Evolutionary conservation across 1,140 invertebrate species (phyloP).

Genomic region (Oryzaephilus surinamensis): DNA sequence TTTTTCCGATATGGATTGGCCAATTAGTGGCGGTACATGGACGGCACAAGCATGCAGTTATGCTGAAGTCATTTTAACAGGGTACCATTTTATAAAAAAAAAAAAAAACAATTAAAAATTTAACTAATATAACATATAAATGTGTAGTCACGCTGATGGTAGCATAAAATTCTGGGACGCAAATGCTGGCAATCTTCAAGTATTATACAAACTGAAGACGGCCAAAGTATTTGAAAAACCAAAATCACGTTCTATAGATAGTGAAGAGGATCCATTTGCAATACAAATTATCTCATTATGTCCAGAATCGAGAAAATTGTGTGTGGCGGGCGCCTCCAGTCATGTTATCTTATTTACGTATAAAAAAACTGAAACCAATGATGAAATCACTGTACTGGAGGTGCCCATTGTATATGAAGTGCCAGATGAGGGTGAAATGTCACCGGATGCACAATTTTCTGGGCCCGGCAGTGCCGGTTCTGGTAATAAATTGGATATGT

Average conservation of each 20-base stretch:
- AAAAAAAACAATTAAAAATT: neutral
- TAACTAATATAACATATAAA: constrained; percentile 24
- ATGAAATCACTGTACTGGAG: constrained; percentile 81
- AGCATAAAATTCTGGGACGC: constrained; percentile 98
- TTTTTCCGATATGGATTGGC: constrained; percentile 93
- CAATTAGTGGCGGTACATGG: constrained; percentile 91
- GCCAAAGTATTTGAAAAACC: constrained; percentile 86
- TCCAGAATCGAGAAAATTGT: constrained; percentile 82
- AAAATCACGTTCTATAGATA: constrained; percentile 38
- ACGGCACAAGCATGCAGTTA: constrained; percentile 87
- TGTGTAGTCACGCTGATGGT: constrained; percentile 89
- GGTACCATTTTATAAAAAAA: constrained; percentile 41
- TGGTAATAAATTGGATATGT: constrained; percentile 40
- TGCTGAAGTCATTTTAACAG: constrained; percentile 93
- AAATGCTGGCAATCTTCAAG: constrained; percentile 82
- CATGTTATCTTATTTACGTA: constrained; percentile 95
- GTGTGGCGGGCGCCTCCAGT: constrained; percentile 78
- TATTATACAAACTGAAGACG: constrained; percentile 96
- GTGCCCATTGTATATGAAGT: constrained; percentile 79
- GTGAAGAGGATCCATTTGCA: constrained; percentile 81
- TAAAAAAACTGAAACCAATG: constrained; percentile 75
- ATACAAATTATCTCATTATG: constrained; percentile 87
- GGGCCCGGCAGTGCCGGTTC: constrained; percentile 40
- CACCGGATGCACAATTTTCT: constrained; percentile 69
- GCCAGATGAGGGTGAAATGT: constrained; percentile 64